Evolutionary conservation across 2,113 vertebrate genomes (phyloP), one percentile per base, ranked within the genome.

Genomic region (Xiphorhynchus elegans): DNA sequence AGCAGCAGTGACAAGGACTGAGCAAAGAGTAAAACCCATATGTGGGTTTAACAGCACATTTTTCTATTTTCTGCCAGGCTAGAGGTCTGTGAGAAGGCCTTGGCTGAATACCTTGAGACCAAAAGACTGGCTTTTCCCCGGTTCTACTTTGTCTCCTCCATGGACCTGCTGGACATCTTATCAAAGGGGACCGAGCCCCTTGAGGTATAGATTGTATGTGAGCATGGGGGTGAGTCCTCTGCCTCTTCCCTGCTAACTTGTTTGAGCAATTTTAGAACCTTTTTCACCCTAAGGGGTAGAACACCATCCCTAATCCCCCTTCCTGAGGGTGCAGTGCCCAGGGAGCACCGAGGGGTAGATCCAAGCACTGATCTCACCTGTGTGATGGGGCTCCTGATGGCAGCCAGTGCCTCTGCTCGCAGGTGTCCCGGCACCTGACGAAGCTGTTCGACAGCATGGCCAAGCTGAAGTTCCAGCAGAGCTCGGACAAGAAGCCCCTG

Each of bases 101-200:
- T 98, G 97, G 98, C 98, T 1, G 98, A 98, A 33, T 98, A 98
- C 53, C 53, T 98, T 0, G 98, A 98, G 96, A 98, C 97, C 0
- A 98, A 98, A 17, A 86, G 98, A 8, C 46, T 98, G 93, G 96
- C 98, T 23, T 98, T 98, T 73, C 98, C 98, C 3, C 89, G 98
- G 6, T 98, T 98, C 96, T 98, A 98, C 72, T 98, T 98, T 2
- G 93, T 98, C 13, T 98, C 98, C 42, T 97, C 98, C 13, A 98
- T 98, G 0, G 98, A 98, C 80, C 96, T 98, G 77, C 95, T 98
- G 37, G 98, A 98, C 81, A 98, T 98, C 50, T 96, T 98, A 24
- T 98, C 98, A 3, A 98, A 98, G 0, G 98, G 98, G 5, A 98
- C 98, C 0, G 96, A 98, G 64, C 98, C 98, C 0, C 79, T 89